Conservation (phyloP, 1,140 invertebrate genomes). For the Theocolax elegans region DNA sequence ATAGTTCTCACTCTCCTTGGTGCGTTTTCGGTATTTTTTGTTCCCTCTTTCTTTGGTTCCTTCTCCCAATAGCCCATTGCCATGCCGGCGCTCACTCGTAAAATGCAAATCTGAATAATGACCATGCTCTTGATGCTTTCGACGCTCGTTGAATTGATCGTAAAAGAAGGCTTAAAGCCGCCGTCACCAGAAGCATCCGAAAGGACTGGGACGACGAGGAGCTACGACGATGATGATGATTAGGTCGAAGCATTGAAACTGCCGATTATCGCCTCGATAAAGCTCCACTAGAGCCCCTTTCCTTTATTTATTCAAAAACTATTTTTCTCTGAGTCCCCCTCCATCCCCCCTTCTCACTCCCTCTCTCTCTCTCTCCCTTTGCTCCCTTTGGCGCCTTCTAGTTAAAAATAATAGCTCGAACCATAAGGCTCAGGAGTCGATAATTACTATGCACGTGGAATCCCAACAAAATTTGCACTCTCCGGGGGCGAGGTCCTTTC, state of each 20-base stretch:
- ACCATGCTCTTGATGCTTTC: conserved; percentile 47
- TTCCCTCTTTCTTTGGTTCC: neutral
- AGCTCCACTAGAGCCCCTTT: neutral
- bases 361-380: neutral
- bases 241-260: conserved; percentile 48
- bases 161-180: conserved; percentile 52
- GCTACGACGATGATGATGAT: conserved; percentile 47
- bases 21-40: neutral
- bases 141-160: conserved; percentile 54
- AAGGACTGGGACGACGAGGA: conserved; percentile 13
- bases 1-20: neutral
- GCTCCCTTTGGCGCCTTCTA: conserved; percentile 14
- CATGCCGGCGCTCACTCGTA: conserved; percentile 52
- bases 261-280: conserved; percentile 45
- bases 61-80: neutral
- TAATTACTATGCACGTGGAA: conserved; percentile 32
- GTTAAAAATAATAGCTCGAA: conserved; percentile 32
- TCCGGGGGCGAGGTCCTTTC: neutral
- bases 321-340: neutral
- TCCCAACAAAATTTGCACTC: conserved; percentile 12
- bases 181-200: conserved; percentile 17
- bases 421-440: neutral
- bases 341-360: neutral
- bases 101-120: conserved; percentile 60
- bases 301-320: conserved; percentile 23